Percentiles rank a stretch among this genome's conserved stretches.
phyloP scores from a whole-genome alignment of 2,888 invertebrate genomes.

The Parascotia fuliginaria region DNA sequence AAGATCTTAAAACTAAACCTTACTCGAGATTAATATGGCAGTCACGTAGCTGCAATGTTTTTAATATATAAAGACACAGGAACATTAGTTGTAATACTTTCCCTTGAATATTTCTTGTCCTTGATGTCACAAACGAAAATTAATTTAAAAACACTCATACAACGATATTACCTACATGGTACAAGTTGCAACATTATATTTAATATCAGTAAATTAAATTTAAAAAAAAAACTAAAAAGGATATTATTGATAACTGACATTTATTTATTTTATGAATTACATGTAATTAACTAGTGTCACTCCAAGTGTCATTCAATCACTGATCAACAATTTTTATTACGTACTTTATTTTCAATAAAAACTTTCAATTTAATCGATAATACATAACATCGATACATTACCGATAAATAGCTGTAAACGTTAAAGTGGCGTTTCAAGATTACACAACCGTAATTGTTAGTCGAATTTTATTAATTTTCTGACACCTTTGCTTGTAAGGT shows the following conservation, averaged over 20 bases:
- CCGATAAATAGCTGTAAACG: conserved; percentile 37
- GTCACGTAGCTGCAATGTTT: too few species aligned
- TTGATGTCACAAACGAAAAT: neutral
- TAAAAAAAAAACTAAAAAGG: conserved; percentile 9
- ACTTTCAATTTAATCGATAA: conserved; percentile 42
- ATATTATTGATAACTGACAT: conserved; percentile 7
- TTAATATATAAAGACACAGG: too few species aligned
- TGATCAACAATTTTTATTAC: conserved; percentile 34
- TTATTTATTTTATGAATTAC: conserved; percentile 18
- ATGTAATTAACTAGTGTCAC: conserved; percentile 35
- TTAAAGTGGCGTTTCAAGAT: conserved; percentile 35
- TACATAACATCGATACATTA: conserved; percentile 36
- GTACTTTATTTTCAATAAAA: conserved; percentile 28
- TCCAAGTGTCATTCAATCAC: conserved; percentile 15
- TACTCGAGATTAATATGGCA: too few species aligned
- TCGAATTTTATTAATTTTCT: conserved; percentile 36
- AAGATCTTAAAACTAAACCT: too few species aligned
- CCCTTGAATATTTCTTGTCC: too few species aligned
- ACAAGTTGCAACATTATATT: neutral
- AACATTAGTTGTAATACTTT: too few species aligned
- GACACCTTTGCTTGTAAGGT: conserved; percentile 44
- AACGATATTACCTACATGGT: neutral
- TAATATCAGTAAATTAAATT: conserved; percentile 7
- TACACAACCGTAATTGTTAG: conserved; percentile 46
- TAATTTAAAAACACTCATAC: neutral